These are phyloP conservation scores for Ramphastos sulfuratus DNA, from an alignment of 2,113 vertebrate species.

Conservation along the genomic window DNA sequence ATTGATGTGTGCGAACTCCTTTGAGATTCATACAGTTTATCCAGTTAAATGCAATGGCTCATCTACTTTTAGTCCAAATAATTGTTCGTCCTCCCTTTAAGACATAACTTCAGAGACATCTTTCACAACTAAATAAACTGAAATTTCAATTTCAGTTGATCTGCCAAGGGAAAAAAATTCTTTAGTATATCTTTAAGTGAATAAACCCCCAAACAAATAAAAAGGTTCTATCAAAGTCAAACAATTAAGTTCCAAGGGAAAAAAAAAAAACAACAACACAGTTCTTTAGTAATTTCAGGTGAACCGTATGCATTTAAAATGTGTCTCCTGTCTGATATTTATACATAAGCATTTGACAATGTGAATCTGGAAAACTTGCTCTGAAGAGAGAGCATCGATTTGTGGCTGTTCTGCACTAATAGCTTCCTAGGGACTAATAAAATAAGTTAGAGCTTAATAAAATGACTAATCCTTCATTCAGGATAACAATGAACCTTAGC, in stretches of 20 bases:
- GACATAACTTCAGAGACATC: neutral
- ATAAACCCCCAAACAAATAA: neutral
- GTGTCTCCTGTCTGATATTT: neutral
- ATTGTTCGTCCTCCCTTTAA: neutral
- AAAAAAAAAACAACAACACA: neutral
- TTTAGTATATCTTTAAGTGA: neutral
- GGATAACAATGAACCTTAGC: slow-evolving; percentile 46
- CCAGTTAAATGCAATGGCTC: neutral
- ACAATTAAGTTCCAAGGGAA: neutral
- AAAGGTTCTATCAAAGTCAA: neutral
- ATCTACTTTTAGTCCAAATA: neutral
- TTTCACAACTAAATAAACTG: neutral
- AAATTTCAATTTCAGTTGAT: neutral
- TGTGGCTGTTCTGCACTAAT: slow-evolving; percentile 29
- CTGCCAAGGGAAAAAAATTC: neutral
- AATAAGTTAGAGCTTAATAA: slow-evolving; percentile 55
- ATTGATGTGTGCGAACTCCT: neutral
- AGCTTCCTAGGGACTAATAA: slow-evolving; percentile 57
- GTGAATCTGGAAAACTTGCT: neutral
- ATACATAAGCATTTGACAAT: slow-evolving; percentile 8
- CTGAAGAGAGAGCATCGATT: slow-evolving; percentile 30
- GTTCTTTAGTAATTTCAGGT: neutral
- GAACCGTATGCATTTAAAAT: neutral
- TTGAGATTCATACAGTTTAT: neutral
- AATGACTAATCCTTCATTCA: slow-evolving; percentile 49